Conservation (phyloP, 2,888 invertebrate species). For the Catocala fraxini region DNA sequence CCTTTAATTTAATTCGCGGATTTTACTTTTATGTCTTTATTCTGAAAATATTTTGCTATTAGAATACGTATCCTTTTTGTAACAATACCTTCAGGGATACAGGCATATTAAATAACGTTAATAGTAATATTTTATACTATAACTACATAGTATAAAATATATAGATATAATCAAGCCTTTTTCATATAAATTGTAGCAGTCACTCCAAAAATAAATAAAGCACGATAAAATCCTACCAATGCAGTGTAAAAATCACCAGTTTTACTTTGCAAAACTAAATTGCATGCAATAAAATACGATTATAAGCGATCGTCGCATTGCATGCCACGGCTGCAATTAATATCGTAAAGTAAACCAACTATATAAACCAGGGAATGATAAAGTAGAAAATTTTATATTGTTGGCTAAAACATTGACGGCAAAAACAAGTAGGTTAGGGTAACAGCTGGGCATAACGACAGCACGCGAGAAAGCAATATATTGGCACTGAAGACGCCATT, state of each 20-base stretch:
- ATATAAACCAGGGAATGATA: conserved; percentile 68
- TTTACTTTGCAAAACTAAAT: conserved; percentile 31
- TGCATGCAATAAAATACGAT: conserved; percentile 41
- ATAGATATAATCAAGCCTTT: too few species aligned
- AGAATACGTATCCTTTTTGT: too few species aligned
- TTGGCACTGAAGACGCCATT: conserved; percentile 81
- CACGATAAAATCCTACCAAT: conserved; percentile 5
- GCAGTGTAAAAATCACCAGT: conserved; percentile 15
- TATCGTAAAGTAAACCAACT: conserved; percentile 51
- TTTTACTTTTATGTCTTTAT: conserved; percentile 30
- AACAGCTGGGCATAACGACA: conserved; percentile 84
- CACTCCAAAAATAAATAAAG: conserved; percentile 3
- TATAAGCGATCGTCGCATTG: conserved; percentile 55
- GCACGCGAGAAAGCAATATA: conserved; percentile 86
- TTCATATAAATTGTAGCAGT: neutral
- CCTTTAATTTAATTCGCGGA: conserved; percentile 32
- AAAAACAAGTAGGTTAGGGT: conserved; percentile 76
- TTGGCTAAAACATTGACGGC: conserved; percentile 70
- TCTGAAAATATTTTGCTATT: conserved; percentile 14
- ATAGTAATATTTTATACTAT: too few species aligned
- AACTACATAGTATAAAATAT: too few species aligned
- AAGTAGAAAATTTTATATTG: conserved; percentile 73
- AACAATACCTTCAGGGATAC: too few species aligned
- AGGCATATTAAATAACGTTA: too few species aligned
- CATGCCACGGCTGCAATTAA: conserved; percentile 55